Evolutionary conservation across 2,888 invertebrate species (phyloP).

Genomic region (Ormyrus nitidulus): DNA sequence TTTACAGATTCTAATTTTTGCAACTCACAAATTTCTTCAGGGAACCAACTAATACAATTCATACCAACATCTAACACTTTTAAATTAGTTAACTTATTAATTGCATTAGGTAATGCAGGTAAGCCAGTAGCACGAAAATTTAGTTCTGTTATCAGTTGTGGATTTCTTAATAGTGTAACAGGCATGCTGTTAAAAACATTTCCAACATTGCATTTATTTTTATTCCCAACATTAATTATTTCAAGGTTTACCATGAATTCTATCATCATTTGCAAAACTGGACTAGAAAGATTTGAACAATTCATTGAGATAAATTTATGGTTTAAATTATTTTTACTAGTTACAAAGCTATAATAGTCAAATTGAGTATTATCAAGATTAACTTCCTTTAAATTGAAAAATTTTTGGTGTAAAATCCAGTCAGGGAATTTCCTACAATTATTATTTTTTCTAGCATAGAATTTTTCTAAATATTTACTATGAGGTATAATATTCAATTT

Average conservation of each 20-base stretch:
- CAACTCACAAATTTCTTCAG: conserved; percentile 55
- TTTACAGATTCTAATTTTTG: conserved; percentile 41
- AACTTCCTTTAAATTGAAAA: conserved; percentile 52
- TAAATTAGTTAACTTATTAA: conserved; percentile 47
- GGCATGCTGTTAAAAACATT: conserved; percentile 51
- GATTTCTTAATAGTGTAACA: conserved; percentile 37
- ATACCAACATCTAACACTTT: conserved; percentile 49
- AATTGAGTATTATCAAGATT: conserved; percentile 47
- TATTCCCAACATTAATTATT: conserved; percentile 51
- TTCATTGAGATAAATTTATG: conserved; percentile 39
- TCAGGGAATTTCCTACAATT: conserved; percentile 52
- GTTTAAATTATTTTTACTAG: conserved; percentile 5
- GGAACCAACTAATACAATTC: conserved; percentile 53
- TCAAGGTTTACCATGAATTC: conserved; percentile 48
- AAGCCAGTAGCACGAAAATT: conserved; percentile 45
- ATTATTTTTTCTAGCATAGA: conserved; percentile 48
- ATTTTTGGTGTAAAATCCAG: conserved; percentile 49
- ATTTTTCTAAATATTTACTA: conserved; percentile 53
- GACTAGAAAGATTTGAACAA: conserved; percentile 49
- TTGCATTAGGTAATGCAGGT: conserved; percentile 31
- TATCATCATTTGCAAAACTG: conserved; percentile 46
- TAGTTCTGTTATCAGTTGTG: conserved; percentile 41
- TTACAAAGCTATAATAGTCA: conserved; percentile 35
- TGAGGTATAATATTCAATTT: conserved; percentile 46
- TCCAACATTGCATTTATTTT: neutral